Base-by-base conservation (phyloP, 1,140 invertebrate genomes). In the Nasonia longicornis region DNA sequence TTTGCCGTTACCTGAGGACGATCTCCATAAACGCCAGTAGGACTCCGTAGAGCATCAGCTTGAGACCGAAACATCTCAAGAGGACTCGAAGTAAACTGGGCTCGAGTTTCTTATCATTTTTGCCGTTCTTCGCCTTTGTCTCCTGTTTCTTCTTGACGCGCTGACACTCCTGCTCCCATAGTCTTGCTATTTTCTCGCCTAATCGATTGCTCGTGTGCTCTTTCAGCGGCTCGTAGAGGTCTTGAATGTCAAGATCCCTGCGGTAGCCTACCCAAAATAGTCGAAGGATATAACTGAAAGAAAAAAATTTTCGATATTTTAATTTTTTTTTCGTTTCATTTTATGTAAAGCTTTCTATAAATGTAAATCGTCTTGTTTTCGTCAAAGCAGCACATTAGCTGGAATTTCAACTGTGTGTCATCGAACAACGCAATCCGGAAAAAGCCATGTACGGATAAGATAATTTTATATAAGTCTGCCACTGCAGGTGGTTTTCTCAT, bases 161-260 rank as follows among this genome's bases (percentile, higher is more conserved):
- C 67, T 79, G 77, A 14, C 85, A 85, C 75, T 90, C 89, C 58
- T 86, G 79, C 7, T 90, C 85, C 89, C 90, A 91, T 83, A 85
- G 82, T 31, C 71, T 80, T 26, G 85, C 75, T 81, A 93, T 87
- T 83, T 88, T 90, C 83, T 90, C 87, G 48, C 92, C 92, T 16
- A 93, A 76, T 38, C 85, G 75, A 82, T 88, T 88, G 29, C 92
- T 92, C 22, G 82, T 89, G 82, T 93, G 92, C 70, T 92, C 91
- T 82, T 93, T 92, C 78, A 94, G 91, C n/a, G 94, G 93, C 79
- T 92, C 92, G 85, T 93, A 95, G 22, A 96, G 90, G 89, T 96
- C 95, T 58, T 92, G 89, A 72, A 93, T 88, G 86, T 94, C 93
- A n/a, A 95, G 89, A 85, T 95, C 94, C 83, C 93, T 91, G 83